Percentiles rank a stretch among this genome's conserved stretches.
These are phyloP conservation scores for Zophobas morio DNA, from an alignment of 1,140 invertebrate species.

Conservation along the genomic window DNA sequence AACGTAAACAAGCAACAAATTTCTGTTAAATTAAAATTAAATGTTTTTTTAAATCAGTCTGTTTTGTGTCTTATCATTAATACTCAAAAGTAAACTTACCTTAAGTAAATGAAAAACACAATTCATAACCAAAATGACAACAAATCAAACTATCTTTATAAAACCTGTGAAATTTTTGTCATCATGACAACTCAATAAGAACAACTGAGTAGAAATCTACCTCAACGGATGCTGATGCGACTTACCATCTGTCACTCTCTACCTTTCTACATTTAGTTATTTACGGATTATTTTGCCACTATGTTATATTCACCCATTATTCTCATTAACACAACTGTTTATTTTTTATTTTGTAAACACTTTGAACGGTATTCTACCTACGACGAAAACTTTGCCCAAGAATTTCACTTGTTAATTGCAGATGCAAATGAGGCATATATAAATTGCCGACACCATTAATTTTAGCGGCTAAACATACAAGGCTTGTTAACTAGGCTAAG, in stretches of 20 bases:
- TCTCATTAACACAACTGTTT: background rate
- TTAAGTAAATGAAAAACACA: too few species aligned
- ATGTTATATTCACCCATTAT: conserved; percentile 3
- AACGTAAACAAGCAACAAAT: too few species aligned
- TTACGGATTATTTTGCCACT: conserved; percentile 1
- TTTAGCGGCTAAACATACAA: background rate
- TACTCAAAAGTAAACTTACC: too few species aligned
- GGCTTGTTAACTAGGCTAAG: conserved; percentile 16
- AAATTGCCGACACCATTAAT: conserved; percentile 15
- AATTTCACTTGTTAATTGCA: conserved; percentile 33
- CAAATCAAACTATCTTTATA: background rate
- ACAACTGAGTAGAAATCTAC: conserved; percentile 1
- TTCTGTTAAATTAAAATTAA: too few species aligned
- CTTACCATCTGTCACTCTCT: conserved; percentile 13
- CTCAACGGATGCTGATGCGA: background rate
- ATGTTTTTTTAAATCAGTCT: too few species aligned
- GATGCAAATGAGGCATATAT: conserved; percentile 12
- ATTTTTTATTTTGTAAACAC: conserved; percentile 12
- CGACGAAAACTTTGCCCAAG: background rate
- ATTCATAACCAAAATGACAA: background rate
- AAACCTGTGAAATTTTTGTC: background rate
- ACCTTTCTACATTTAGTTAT: background rate
- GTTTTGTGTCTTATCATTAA: too few species aligned
- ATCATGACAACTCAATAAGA: conserved; percentile 1
- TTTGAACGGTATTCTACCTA: conserved; percentile 12